These are phyloP conservation scores for Orchesellides sinensis DNA, from an alignment of 2,888 invertebrate genomes.

Conservation along the genomic window DNA sequence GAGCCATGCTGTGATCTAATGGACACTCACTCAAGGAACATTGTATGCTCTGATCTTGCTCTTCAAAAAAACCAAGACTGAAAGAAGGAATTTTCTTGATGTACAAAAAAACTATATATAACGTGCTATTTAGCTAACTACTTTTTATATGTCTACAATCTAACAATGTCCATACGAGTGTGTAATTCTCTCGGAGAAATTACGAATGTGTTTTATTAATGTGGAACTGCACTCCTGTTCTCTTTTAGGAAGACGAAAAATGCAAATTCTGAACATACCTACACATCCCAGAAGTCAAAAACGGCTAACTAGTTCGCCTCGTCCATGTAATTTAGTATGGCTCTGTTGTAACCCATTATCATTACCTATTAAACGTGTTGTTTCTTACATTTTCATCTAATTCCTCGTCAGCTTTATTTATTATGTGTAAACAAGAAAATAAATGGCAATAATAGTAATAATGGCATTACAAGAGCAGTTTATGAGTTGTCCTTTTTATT, in stretches of 20 bases:
- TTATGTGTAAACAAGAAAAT: background rate
- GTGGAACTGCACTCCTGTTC: conserved; percentile 3
- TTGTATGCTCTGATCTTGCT: background rate
- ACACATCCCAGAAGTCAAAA: background rate
- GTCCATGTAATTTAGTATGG: background rate
- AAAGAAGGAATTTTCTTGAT: no score
- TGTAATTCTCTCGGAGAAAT: no score
- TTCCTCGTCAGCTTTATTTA: background rate
- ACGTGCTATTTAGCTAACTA: no score
- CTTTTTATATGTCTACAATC: no score
- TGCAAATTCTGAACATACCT: background rate
- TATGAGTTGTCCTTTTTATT: background rate
- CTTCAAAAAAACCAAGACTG: background rate
- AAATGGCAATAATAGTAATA: conserved; percentile 1
- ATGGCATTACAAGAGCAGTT: no score
- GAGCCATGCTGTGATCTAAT: conserved; percentile 51
- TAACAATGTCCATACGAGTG: no score
- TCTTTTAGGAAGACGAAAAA: background rate
- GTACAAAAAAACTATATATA: no score
- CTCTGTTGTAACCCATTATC: background rate
- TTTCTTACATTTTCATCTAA: conserved; percentile 25
- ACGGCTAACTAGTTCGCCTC: conserved; percentile 15
- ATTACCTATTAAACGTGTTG: conserved; percentile 19
- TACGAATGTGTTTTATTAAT: no score
- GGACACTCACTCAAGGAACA: conserved; percentile 16